phyloP scores from a whole-genome alignment of 2,113 vertebrate genomes.

The Notiomystis cincta region DNA sequence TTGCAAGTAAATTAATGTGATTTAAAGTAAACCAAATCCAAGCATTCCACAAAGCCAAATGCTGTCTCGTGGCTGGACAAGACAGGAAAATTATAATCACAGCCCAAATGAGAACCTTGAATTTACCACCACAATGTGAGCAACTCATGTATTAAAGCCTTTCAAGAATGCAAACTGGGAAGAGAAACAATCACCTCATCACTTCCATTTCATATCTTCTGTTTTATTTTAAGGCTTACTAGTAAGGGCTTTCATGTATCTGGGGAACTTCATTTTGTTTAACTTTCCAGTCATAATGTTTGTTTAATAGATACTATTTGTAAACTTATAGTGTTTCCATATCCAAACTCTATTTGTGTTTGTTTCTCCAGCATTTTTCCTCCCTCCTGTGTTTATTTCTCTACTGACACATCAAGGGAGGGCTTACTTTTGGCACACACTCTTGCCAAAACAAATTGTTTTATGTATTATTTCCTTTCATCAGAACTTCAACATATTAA shows the following conservation, averaged over 20 bases:
- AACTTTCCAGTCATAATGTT: slow-evolving; percentile 63
- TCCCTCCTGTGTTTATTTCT: slow-evolving; percentile 70
- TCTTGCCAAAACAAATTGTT: slow-evolving; percentile 71
- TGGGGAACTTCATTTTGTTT: slow-evolving; percentile 62
- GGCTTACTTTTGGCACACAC: slow-evolving; percentile 55
- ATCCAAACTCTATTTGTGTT: slow-evolving; percentile 67
- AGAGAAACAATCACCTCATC: slow-evolving; percentile 44
- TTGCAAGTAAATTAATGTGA: neutral
- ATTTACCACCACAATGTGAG: neutral
- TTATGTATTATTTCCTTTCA: slow-evolving; percentile 70
- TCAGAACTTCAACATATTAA: slow-evolving; percentile 63
- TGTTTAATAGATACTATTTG: slow-evolving; percentile 72
- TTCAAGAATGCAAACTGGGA: neutral
- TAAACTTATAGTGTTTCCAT: slow-evolving; percentile 57
- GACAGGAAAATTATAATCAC: neutral
- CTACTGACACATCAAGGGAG: slow-evolving; percentile 74
- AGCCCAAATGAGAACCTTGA: neutral
- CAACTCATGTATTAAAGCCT: neutral
- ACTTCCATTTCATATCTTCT: slow-evolving; percentile 48
- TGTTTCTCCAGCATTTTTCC: slow-evolving; percentile 63
- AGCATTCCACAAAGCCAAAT: neutral
- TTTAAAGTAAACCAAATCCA: neutral
- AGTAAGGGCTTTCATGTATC: slow-evolving; percentile 67
- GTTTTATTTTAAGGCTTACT: slow-evolving; percentile 33
- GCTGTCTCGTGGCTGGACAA: neutral